phyloP scores from a whole-genome alignment of 2,113 vertebrate species.

The Trichechus manatus region DNA sequence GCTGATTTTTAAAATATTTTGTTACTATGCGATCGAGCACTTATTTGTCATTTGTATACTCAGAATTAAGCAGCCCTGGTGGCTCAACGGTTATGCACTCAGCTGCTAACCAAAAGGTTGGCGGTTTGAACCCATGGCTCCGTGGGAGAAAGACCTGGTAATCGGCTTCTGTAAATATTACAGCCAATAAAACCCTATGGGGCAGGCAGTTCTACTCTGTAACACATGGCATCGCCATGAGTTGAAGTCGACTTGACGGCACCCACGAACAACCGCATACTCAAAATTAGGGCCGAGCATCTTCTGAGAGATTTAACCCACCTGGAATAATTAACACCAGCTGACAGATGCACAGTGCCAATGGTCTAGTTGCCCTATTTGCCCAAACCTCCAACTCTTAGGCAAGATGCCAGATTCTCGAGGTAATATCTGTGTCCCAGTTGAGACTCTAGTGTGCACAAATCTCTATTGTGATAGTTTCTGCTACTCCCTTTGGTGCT shows the following conservation, averaged over 20 bases:
- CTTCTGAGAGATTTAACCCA: conserved; percentile 42
- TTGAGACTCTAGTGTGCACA: conserved; percentile 10
- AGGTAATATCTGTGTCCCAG: conserved; percentile 18
- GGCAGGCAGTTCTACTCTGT: neutral
- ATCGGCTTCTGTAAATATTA: neutral
- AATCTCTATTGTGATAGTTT: conserved; percentile 56
- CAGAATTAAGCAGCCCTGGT: neutral
- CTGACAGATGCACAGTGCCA: neutral
- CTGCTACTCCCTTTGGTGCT: neutral
- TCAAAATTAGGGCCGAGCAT: neutral
- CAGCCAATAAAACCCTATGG: neutral
- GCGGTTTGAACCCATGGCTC: neutral
- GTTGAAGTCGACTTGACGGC: neutral
- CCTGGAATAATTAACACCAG: conserved; percentile 22
- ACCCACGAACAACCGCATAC: neutral
- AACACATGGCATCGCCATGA: neutral
- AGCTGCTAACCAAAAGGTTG: neutral
- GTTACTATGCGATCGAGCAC: neutral
- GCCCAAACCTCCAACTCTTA: conserved; percentile 52
- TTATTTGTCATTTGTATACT: neutral
- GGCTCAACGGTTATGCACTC: neutral
- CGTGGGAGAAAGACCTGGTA: neutral
- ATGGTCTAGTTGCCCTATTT: conserved; percentile 15
- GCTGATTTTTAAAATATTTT: neutral
- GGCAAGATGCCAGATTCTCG: conserved; percentile 48